phyloP scores from a whole-genome alignment of 2,888 invertebrate genomes.

The Hartigia nigra region DNA sequence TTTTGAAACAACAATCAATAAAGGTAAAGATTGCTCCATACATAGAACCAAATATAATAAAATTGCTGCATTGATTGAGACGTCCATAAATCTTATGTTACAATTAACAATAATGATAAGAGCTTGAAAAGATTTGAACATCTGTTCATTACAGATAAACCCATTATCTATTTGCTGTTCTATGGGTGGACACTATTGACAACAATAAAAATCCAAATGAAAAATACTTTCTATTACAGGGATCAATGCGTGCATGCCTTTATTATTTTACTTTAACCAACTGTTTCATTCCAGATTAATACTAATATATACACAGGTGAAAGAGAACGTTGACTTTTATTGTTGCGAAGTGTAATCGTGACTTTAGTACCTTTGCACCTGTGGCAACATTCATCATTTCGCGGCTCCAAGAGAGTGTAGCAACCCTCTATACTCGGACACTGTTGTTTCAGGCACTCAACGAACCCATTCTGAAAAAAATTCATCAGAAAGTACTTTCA shows the following conservation, averaged over 20 bases:
- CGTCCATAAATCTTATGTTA: constrained; percentile 37
- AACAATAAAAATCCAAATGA: not conserved
- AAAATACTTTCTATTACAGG: not conserved
- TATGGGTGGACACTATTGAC: not conserved
- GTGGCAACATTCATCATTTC: constrained; percentile 81
- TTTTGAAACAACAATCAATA: not conserved
- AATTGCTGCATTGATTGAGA: not conserved
- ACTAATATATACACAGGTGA: not conserved
- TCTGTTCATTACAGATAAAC: constrained; percentile 32
- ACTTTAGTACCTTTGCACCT: constrained; percentile 78
- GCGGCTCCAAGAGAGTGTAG: constrained; percentile 78
- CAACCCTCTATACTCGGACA: constrained; percentile 90
- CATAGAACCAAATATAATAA: not conserved
- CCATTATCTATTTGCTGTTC: not conserved
- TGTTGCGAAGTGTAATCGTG: not conserved
- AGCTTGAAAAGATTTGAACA: constrained; percentile 35
- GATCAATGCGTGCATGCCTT: not conserved
- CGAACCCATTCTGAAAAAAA: constrained; percentile 81
- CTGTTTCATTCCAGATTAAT: not conserved
- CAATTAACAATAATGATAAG: constrained; percentile 44
- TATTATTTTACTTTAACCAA: not conserved
- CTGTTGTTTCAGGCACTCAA: constrained; percentile 80
- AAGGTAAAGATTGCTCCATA: not conserved
- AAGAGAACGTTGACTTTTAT: not conserved
- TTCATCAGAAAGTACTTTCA: constrained; percentile 56